Base-by-base conservation (phyloP, 2,113 vertebrate species). In the rabbit (Oryctolagus cuniculus) region DNA sequence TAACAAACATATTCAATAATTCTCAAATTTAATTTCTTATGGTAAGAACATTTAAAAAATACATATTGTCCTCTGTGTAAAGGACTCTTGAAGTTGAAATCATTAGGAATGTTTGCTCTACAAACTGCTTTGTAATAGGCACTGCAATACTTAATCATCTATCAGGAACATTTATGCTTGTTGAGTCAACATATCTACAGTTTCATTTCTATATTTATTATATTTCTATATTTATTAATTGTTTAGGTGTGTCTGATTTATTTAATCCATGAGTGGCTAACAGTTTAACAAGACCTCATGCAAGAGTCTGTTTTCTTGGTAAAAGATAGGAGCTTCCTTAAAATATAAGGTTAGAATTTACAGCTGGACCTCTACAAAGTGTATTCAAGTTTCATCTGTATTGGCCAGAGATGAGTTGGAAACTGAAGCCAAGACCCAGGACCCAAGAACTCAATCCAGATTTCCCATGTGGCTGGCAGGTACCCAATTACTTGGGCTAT, bases 21-120 rank as follows among this genome's bases (percentile, higher is more conserved):
- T 36, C 31, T 95, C n/a, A 25, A 11, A 64, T 95, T 86, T 93
- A 83, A 66, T 74, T 58, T 90, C 24, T 27, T 84, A 72, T 88
- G 58, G 22, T 44, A 44, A 7, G 44, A 44, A 44, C 27, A 80
- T 0, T 69, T 44, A 55, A 89, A 53, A 49, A 81, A 17, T 22
- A 84, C 73, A 24, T 64, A 80, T 16, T 4, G 0, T 49, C 61
- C 13, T 66, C 22, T 11, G 12, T 11, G 0, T 51, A 84, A 63
- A 66, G 4, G 21, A 36, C 4, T 87, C 77, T 93, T 49, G 2
- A 84, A 38, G 64, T 11, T 22, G 51, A 63, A 73, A 44, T 49
- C 31, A 36, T 51, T 84, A 58, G 64, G 12, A 93, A 31, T 24
- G 44, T 13, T 8, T 34, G 10, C 29, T 77, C 2, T 31, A 27